Base-by-base conservation (phyloP, 2,797 vertebrate species). In the Amazona ochrocephala region DNA sequence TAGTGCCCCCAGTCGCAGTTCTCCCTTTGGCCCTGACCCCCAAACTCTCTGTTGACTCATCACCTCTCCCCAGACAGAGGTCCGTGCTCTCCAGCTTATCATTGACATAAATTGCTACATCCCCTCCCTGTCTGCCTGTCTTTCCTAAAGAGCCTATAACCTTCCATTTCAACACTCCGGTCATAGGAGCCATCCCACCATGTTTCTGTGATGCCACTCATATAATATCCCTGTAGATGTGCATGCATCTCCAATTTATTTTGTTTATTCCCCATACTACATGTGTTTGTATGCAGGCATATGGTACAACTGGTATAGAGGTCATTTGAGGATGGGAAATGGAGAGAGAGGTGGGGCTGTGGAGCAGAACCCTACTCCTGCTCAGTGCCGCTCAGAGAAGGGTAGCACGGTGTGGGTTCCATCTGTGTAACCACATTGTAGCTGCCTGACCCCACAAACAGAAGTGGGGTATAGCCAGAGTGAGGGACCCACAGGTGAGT, bases 361-460 rank as follows among this genome's bases (percentile, higher is more conserved):
- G 65, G 26, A 41, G 66, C 48, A 18, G 66, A 39, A 44, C 39
- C 44, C n/a, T 0, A 3, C 51, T 72, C 18, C 13, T 8, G 64
- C 41, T 20, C 13, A 3, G 51, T 11, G 15, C 41, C 13, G 5
- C 50, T 47, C 3, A 0, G 37, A 42, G 65, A 32, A 9, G 47
- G 79, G 23, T 5, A 27, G 37, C 41, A 9, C 0, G 0, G 41
- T 27, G 30, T 16, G 4, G 5, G 18, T 14, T 29, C 67, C 19
- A 2, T 26, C 45, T 1, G 5, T 12, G 42, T 29, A 16, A 41
- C 34, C 11, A 2, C 2, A 0, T 2, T 22, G 30, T 42, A 16
- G 56, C 76, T 47, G 62, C 64, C 44, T 32, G 64, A 23, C 2
- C 41, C 41, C 5, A 0, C 6, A 32, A 15, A 26, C 19, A 27